These are phyloP conservation scores for Motacilla alba DNA, from an alignment of 2,113 vertebrate species.

Conservation along the genomic window DNA sequence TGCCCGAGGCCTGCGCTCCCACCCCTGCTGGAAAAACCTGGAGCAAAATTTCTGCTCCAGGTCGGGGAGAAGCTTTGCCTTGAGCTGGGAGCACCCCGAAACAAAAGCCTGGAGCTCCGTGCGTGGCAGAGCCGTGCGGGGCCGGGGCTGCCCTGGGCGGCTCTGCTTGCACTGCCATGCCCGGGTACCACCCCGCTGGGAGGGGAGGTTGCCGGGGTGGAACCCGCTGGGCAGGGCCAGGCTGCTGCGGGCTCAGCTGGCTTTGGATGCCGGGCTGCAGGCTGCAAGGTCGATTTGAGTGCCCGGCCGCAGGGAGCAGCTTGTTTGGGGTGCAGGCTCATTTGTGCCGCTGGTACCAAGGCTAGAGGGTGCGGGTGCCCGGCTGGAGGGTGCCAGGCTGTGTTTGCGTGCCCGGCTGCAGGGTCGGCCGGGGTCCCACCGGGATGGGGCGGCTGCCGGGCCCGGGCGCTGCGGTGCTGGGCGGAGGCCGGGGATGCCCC, in stretches of 20 bases:
- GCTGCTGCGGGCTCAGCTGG: background rate
- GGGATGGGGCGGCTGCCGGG: background rate
- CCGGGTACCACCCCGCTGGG: background rate
- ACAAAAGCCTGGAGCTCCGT: background rate
- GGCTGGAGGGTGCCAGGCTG: background rate
- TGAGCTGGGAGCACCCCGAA: fast-evolving
- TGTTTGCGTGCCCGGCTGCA: too few species aligned
- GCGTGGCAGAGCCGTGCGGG: background rate
- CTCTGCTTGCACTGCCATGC: background rate
- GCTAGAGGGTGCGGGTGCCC: background rate
- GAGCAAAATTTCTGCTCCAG: background rate
- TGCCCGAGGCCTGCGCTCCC: background rate
- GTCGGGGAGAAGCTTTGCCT: background rate
- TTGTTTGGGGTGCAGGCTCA: background rate
- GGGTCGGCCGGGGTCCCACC: background rate
- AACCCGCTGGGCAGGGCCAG: background rate
- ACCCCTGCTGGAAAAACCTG: background rate
- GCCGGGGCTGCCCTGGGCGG: fast-evolving
- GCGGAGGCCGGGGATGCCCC: background rate
- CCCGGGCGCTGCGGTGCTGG: background rate
- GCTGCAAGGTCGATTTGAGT: background rate
- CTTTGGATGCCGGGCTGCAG: background rate
- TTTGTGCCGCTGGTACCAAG: background rate
- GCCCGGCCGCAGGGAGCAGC: background rate
- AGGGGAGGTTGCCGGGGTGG: background rate